Conservation (phyloP, 2,797 vertebrate species). For the Cephalopachus bancanus region DNA sequence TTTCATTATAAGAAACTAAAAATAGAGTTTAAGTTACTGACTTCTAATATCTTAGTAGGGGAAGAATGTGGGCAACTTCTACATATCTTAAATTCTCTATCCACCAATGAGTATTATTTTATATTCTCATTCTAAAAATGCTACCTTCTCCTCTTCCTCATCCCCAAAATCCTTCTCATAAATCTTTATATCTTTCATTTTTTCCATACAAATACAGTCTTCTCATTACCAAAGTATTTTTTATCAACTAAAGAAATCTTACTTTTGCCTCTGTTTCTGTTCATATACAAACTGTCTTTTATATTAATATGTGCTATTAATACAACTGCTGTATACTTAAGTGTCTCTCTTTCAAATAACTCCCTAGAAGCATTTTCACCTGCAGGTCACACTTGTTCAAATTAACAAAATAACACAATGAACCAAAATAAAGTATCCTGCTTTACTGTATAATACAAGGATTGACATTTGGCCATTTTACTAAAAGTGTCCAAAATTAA, state of each 20-base stretch:
- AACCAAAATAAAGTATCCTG: background rate
- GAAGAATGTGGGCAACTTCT: background rate
- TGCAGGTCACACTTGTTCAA: background rate
- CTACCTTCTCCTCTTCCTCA: background rate
- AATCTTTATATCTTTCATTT: conserved; percentile 15
- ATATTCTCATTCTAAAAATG: background rate
- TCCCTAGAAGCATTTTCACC: background rate
- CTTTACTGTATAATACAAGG: background rate
- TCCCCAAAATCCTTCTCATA: background rate
- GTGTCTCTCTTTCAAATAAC: background rate
- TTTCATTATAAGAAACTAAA: background rate
- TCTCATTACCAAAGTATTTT: background rate
- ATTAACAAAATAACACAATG: background rate
- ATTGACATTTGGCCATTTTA: background rate
- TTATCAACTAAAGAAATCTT: conserved; percentile 21
- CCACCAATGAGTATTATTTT: background rate
- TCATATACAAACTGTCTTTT: background rate
- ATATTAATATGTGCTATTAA: background rate
- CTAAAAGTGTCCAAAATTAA: background rate
- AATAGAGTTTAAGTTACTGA: background rate
- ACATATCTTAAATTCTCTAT: background rate
- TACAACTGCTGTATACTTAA: background rate
- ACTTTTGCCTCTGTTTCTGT: background rate
- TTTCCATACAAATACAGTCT: background rate
- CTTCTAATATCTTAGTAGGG: background rate